These are phyloP conservation scores for Scomber colias DNA, from an alignment of 2,113 vertebrate species.

Conservation along the genomic window DNA sequence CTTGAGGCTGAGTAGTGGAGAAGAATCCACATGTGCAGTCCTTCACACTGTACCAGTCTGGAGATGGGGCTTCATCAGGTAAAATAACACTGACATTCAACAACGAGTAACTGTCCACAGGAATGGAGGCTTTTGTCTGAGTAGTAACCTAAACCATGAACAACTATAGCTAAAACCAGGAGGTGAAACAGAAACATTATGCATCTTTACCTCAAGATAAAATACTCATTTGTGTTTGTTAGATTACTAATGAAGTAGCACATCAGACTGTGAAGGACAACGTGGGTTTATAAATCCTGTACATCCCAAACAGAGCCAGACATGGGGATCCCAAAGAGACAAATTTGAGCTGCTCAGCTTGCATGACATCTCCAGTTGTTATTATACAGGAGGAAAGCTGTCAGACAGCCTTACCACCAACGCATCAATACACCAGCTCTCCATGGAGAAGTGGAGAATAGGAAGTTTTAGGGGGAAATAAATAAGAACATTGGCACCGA, in stretches of 20 bases:
- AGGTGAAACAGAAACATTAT: neutral
- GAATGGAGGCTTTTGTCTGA: neutral
- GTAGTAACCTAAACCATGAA: neutral
- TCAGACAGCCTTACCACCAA: neutral
- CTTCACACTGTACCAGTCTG: neutral
- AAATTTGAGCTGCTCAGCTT: slow-evolving; percentile 8
- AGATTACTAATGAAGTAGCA: neutral
- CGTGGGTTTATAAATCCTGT: neutral
- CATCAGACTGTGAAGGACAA: neutral
- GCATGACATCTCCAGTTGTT: slow-evolving; percentile 29
- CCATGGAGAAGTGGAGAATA: neutral
- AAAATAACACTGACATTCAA: neutral
- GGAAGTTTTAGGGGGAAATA: neutral
- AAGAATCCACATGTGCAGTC: neutral
- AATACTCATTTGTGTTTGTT: neutral
- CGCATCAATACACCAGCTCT: slow-evolving; percentile 14
- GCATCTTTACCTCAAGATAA: neutral
- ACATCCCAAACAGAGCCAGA: neutral
- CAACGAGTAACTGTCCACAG: neutral
- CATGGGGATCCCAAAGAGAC: slow-evolving; percentile 20
- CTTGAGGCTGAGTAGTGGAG: slow-evolving; percentile 13
- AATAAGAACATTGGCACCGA: too few species aligned
- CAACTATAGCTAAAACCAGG: neutral
- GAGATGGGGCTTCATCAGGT: slow-evolving; percentile 2
- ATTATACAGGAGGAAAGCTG: neutral